These are phyloP conservation scores for Nebria ingens DNA, from an alignment of 1,140 invertebrate species.

Conservation along the genomic window DNA sequence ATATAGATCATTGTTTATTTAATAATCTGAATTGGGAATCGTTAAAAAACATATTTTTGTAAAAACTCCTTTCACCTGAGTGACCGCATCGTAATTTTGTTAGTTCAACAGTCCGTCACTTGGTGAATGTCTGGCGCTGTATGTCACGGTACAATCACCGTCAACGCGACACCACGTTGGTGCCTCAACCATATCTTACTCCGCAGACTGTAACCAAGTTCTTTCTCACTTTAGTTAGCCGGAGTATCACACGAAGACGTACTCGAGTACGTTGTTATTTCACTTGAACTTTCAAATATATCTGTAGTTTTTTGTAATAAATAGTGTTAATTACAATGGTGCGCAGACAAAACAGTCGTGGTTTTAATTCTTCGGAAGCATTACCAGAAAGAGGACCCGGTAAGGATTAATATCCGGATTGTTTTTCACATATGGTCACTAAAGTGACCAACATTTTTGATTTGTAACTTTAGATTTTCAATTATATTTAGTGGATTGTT, in stretches of 20 bases:
- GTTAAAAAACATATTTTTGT: no score
- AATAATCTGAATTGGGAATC: no score
- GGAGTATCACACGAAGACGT: conserved; percentile 8
- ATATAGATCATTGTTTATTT: no score
- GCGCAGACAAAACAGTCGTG: conserved; percentile 26
- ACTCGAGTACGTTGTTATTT: not conserved
- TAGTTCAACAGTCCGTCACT: not conserved
- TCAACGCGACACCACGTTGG: not conserved
- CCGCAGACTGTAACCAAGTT: not conserved
- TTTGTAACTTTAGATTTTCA: no score
- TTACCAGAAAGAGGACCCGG: conserved; percentile 35
- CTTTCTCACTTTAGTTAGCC: conserved; percentile 3
- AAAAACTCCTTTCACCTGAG: not conserved
- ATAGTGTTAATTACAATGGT: conserved; percentile 29
- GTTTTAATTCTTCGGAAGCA: conserved; percentile 27
- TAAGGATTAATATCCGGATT: conserved; percentile 34
- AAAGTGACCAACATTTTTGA: no score
- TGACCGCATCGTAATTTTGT: not conserved
- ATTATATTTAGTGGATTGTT: no score
- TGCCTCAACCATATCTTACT: not conserved
- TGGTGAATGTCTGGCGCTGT: not conserved
- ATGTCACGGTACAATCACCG: not conserved
- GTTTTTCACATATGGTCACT: no score
- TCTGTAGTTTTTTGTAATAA: not conserved
- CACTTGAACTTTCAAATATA: conserved; percentile 9